Evolutionary conservation across 1,140 invertebrate species (phyloP).

Genomic region (Phymorhynchus buccinoides): DNA sequence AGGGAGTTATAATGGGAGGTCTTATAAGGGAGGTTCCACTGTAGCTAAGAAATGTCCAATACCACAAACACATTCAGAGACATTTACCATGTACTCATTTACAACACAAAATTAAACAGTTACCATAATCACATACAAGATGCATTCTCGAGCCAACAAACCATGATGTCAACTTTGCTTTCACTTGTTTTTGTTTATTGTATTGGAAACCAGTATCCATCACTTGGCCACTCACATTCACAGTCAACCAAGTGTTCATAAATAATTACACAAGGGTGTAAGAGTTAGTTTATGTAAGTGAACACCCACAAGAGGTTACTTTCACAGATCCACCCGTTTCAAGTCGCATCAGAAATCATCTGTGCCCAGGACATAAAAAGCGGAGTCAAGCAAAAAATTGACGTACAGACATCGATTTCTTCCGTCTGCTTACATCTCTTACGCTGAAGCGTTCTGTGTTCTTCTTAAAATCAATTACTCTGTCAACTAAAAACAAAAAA

Average conservation of each 20-base stretch:
- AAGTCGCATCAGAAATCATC: not conserved
- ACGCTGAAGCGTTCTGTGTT: not conserved
- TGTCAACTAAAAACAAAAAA: no score
- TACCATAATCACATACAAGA: not conserved
- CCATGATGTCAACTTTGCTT: not conserved
- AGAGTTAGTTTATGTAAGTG: constrained; percentile 5
- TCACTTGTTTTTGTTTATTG: constrained; percentile 17
- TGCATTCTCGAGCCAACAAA: no score
- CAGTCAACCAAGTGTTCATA: constrained; percentile 34
- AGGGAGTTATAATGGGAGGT: no score
- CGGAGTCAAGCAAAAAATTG: not conserved
- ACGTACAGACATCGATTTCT: not conserved
- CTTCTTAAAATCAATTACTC: no score
- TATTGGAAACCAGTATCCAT: constrained; percentile 36
- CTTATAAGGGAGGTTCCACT: no score
- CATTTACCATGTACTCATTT: not conserved
- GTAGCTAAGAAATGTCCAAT: no score
- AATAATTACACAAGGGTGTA: constrained; percentile 37
- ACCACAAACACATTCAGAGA: no score
- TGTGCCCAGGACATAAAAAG: no score
- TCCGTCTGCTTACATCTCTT: not conserved
- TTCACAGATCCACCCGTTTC: not conserved
- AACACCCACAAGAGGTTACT: not conserved
- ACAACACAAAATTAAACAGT: not conserved
- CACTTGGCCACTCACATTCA: constrained; percentile 16